Conservation (phyloP, 2,797 vertebrate genomes). For the Lacerta agilis region DNA sequence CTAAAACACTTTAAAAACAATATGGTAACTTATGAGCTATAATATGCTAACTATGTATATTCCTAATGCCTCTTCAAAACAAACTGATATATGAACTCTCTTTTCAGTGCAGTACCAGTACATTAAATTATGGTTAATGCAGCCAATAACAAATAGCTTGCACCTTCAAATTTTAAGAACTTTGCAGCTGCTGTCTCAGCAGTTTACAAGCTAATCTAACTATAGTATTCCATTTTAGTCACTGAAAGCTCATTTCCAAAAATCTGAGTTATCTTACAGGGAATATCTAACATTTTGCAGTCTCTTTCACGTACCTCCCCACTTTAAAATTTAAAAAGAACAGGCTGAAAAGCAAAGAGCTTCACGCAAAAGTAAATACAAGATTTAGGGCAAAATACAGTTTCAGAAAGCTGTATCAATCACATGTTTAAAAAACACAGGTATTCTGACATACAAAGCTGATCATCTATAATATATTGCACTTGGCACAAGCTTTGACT, state of each 20-base stretch:
- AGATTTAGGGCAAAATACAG: background rate
- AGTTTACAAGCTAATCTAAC: background rate
- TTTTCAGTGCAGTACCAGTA: background rate
- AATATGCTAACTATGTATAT: background rate
- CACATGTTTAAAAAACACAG: background rate
- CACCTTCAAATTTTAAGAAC: constrained; percentile 14
- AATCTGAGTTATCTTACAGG: background rate
- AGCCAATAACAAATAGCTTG: constrained; percentile 25
- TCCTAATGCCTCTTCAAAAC: background rate
- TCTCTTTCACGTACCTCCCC: constrained; percentile 4
- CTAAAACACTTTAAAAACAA: background rate
- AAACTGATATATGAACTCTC: background rate
- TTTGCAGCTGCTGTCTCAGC: background rate
- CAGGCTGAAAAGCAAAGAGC: constrained; percentile 73
- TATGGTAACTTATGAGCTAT: background rate
- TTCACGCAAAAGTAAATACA: constrained; percentile 6
- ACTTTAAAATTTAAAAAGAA: constrained; percentile 39
- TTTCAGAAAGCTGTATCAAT: background rate
- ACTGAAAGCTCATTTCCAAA: background rate
- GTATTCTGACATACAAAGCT: background rate
- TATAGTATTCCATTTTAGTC: background rate
- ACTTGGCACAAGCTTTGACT: background rate
- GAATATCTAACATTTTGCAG: constrained; percentile 20
- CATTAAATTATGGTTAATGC: constrained; percentile 5
- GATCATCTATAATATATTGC: background rate